These are phyloP conservation scores for Ataeniobius toweri DNA, from an alignment of 2,797 vertebrate genomes.

Conservation along the genomic window DNA sequence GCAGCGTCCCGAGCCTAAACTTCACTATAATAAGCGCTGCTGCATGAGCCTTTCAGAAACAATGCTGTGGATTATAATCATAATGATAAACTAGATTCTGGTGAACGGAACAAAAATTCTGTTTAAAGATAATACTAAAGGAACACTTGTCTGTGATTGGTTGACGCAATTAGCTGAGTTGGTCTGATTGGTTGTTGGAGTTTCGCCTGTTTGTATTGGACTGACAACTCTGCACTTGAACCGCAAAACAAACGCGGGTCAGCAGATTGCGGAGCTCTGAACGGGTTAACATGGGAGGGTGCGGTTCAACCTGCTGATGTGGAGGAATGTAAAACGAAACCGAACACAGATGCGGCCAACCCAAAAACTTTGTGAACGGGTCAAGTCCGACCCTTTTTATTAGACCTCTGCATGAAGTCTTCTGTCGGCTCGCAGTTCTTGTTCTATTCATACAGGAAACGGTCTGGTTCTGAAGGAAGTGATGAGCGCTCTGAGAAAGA, in stretches of 20 bases:
- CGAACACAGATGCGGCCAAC: background rate
- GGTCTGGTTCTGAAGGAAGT: fast-evolving
- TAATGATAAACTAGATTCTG: background rate
- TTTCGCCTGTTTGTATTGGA: background rate
- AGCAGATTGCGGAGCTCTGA: background rate
- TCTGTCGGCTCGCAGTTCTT: background rate
- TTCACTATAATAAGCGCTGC: no score
- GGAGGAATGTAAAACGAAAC: conserved; percentile 20
- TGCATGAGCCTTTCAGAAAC: no score
- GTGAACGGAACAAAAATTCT: background rate
- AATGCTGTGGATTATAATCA: background rate
- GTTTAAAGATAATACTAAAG: background rate
- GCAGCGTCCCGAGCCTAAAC: no score
- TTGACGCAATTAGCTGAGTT: background rate
- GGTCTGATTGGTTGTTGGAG: conserved; percentile 1
- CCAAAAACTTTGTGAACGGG: background rate
- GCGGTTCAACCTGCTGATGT: background rate
- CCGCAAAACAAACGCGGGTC: background rate
- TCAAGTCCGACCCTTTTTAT: background rate
- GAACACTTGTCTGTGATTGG: background rate
- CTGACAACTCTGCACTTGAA: background rate
- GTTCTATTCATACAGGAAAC: background rate
- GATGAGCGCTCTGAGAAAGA: background rate
- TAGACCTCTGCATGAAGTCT: no score
- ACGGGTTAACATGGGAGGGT: background rate